Evolutionary conservation across 2,113 vertebrate genomes (phyloP).

Genomic region (Mesocricetus auratus): DNA sequence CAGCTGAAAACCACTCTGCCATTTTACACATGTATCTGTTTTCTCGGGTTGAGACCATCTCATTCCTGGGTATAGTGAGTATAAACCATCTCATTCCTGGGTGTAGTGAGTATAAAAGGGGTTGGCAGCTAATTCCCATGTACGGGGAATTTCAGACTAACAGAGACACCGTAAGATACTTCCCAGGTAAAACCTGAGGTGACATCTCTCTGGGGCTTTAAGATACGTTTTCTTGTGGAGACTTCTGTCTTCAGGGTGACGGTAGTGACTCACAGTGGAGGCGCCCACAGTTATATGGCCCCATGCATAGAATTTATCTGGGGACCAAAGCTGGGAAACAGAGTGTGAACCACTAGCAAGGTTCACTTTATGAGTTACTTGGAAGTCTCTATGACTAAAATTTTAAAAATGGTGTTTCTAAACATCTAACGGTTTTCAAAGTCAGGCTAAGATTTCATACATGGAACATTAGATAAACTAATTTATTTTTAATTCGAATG

Average conservation of each 20-base stretch:
- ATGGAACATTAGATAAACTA: background rate
- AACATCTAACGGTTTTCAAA: background rate
- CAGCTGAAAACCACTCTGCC: background rate
- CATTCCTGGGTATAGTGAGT: background rate
- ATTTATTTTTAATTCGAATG: slow-evolving; percentile 40
- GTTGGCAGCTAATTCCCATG: no score
- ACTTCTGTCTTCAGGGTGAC: background rate
- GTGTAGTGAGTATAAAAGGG: background rate
- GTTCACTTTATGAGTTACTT: background rate
- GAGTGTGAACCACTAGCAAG: no score
- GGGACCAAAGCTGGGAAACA: background rate
- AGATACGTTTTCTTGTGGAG: background rate
- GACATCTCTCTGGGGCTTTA: background rate
- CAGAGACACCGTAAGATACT: background rate
- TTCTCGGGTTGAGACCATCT: background rate
- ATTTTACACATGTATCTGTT: background rate
- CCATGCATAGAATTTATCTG: background rate
- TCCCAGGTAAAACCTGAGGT: background rate
- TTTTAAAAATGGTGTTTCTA: background rate
- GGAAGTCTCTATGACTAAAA: background rate
- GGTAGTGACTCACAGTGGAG: background rate
- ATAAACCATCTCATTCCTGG: background rate
- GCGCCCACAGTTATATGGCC: background rate
- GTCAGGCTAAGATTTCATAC: slow-evolving; percentile 2
- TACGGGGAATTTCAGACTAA: background rate